A percentile compares a stretch with the other conserved stretches of the same genome.
Conservation (phyloP, 2,888 invertebrate genomes). For the Dioctria linearis region DNA sequence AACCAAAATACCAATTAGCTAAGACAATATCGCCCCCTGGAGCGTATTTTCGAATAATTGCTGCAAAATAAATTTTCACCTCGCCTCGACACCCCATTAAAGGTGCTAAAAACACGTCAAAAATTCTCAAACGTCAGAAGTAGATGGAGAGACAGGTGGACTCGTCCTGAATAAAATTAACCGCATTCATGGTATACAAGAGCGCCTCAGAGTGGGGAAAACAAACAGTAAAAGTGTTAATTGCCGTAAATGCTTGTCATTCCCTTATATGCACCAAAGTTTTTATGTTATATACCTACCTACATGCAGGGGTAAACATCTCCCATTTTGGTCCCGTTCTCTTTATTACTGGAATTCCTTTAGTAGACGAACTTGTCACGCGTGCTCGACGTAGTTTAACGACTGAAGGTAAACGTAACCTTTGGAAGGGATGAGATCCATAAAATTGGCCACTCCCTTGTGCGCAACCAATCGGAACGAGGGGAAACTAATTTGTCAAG, state of each 20-base stretch:
- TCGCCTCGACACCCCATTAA: slow-evolving; percentile 56
- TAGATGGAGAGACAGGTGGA: slow-evolving; percentile 16
- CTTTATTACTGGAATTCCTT: not conserved
- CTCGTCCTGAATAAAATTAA: slow-evolving; percentile 59
- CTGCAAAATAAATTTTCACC: slow-evolving; percentile 57
- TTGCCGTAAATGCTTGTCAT: slow-evolving; percentile 72
- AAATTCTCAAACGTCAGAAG: slow-evolving; percentile 54
- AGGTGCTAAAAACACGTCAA: slow-evolving; percentile 58
- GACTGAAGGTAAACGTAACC: slow-evolving; percentile 36
- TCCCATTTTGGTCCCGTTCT: not conserved
- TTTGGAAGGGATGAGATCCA: slow-evolving; percentile 24
- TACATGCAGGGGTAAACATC: not conserved
- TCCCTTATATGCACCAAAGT: slow-evolving; percentile 65
- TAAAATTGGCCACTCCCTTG: slow-evolving; percentile 57
- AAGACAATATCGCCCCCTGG: slow-evolving; percentile 55
- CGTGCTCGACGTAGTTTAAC: not conserved
- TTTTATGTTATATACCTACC: slow-evolving; percentile 40
- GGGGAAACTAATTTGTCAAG: slow-evolving; percentile 60
- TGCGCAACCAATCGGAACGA: slow-evolving; percentile 63
- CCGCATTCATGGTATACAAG: slow-evolving; percentile 53
- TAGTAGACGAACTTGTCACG: not conserved
- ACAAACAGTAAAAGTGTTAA: slow-evolving; percentile 72
- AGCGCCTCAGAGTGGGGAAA: slow-evolving; percentile 55
- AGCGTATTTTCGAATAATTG: slow-evolving; percentile 58
- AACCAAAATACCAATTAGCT: slow-evolving; percentile 53